Evolutionary conservation across 2,113 vertebrate species (phyloP).

Genomic region (Octodon degus): DNA sequence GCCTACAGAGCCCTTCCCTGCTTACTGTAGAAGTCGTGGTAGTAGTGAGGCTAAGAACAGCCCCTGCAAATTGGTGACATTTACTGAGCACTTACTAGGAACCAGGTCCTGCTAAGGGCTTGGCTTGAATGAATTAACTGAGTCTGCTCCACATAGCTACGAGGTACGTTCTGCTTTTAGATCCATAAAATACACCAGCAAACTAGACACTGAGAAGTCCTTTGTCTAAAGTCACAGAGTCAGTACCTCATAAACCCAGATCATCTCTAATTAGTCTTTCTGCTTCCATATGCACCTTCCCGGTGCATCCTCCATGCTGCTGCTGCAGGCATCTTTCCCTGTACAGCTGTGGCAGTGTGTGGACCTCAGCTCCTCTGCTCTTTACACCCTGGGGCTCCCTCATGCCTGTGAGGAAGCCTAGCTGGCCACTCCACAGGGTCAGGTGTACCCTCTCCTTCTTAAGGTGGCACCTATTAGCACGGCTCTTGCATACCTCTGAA

Average conservation of each 20-base stretch:
- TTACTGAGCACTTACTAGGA: neutral
- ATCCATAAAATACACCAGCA: neutral
- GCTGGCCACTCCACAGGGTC: neutral
- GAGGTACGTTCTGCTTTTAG: neutral
- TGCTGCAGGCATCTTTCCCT: neutral
- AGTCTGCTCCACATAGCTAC: neutral
- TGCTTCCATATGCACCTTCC: neutral
- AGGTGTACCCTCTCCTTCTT: neutral
- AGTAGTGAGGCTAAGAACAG: fast-evolving
- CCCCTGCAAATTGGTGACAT: fast-evolving
- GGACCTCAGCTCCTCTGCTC: neutral
- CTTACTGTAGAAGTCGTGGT: fast-evolving
- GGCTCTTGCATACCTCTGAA: neutral
- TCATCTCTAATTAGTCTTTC: neutral
- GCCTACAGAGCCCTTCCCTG: neutral
- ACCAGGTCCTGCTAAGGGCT: neutral
- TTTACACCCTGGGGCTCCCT: too few species aligned
- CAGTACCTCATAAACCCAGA: neutral
- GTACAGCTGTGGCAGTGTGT: fast-evolving
- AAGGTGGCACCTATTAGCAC: neutral
- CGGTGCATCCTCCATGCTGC: neutral
- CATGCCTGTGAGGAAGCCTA: neutral
- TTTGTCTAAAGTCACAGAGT: neutral
- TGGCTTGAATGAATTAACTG: neutral
- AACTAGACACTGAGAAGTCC: neutral